Evolutionary conservation across 1,140 invertebrate genomes (phyloP), one percentile per base, ranked within the genome.

Genomic region (Aphelinus certus): DNA sequence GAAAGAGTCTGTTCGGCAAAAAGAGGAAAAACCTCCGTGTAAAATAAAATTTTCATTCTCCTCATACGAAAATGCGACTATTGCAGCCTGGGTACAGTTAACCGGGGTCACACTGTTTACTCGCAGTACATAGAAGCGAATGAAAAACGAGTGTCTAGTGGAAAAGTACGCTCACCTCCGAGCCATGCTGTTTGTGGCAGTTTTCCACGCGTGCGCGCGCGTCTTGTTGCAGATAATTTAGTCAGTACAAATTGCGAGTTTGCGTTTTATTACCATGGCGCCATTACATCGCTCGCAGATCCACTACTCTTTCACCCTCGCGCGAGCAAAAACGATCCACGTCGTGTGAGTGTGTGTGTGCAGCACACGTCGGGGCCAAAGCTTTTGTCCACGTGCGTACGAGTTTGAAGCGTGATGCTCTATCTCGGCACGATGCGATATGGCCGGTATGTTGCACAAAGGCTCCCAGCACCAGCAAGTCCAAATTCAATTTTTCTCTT

Each of bases 251-350:
- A 80, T 71, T 75, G 71, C 69, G 78, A 80, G 79, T 74, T 72
- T 79, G 81, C 80, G 79, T 83, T 83, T 83, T 83, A 83, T 82
- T 82, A 81, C 78, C 79, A 71, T 53, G 71, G 73, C 69, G 78
- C 79, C 79, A 80, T 82, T 82, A 82, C 81, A 82, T 79, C 71
- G 72, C 75, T 77, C 65, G 74, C 79, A 76, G 67, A 71, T 26
- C 26, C 26, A 26, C 60, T 73, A 71, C 74, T 63, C 77, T 64
- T 58, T 76, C 55, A 58, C 71, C 47, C 64, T 47, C 65, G 53
- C 6, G 4, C 3, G 43, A 26, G 47, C 63, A 71, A 71, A 71
- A 71, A 70, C 46, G 4, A 26, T 45, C 58, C 6, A 43, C 64
- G 2, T 10, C 45, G 26, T 26, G 26, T 46, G 3, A 7, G 45